A percentile compares a stretch with the other conserved stretches of the same genome.
Conservation (phyloP, 2,888 invertebrate species). For the Metalampra italica region DNA sequence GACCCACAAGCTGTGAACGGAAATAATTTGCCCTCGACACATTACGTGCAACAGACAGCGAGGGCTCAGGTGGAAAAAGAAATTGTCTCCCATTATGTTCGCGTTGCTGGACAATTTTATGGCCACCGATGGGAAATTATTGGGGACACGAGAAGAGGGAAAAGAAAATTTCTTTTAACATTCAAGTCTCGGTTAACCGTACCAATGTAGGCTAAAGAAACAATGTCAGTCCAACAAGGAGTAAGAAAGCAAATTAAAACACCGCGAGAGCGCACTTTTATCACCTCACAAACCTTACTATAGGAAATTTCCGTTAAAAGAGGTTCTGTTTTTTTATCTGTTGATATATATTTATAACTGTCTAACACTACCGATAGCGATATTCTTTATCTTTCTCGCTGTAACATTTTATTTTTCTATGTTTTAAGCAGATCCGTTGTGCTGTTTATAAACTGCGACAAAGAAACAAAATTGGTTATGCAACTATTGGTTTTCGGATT, state of each 20-base stretch:
- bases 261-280: no score
- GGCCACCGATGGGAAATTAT: slow-evolving; percentile 61
- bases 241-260: no score
- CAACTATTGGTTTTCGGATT: no score
- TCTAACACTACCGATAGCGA: no score
- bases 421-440: slow-evolving; percentile 16
- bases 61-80: slow-evolving; percentile 62
- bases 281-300: no score
- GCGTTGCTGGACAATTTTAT: slow-evolving; percentile 60
- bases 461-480: no score
- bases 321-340: no score
- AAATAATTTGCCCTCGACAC: slow-evolving; percentile 1
- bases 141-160: slow-evolving; percentile 43
- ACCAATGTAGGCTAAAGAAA: slow-evolving; percentile 4
- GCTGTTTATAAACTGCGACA: background rate
- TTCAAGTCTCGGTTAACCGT: slow-evolving; percentile 50
- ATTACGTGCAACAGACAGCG: slow-evolving; percentile 1
- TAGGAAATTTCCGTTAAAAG: no score
- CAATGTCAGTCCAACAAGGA: background rate
- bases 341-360: no score
- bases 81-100: slow-evolving; percentile 64
- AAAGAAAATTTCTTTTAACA: slow-evolving; percentile 45
- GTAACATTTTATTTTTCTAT: background rate
- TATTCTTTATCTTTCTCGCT: no score
- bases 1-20: background rate